Base-by-base conservation (phyloP, 2,888 invertebrate genomes). In the Cerastis rubricosa region DNA sequence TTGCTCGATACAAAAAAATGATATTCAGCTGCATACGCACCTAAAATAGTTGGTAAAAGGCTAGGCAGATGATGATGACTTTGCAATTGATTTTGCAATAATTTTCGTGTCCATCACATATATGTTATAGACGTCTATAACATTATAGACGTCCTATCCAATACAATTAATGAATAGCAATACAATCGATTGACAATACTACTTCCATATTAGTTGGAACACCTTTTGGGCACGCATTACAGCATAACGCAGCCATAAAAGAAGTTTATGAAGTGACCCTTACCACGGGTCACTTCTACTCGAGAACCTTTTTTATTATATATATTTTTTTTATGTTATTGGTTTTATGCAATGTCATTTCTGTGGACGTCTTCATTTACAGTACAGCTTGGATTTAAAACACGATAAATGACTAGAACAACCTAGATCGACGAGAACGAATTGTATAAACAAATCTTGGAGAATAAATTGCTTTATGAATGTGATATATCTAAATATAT, bases 191-290 rank as follows among this genome's bases (percentile, higher is more conserved):
- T 74, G 61, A 70, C 51, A 71, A 74, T 74, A 85, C 81, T 76
- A 78, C 51, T 69, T 64, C 59, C 80, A 84, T 87, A 89, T 92
- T 89, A 91, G 78, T 78, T 78, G 76, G 83, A 85, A 88, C 72
- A 57, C 40, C 78, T 79, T 82, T 80, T 40, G 75, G 78, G 51
- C 65, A 83, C 85, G 83, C 90, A 89, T 93, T 92, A 90, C 90
- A 91, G 86, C 87, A 81, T 90, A 91, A 91, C 87, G 89, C 78
- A 75, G 74, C 84, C 80, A 92, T 94, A 93, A 93, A 93, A 89
- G 80, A 90, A 87, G 85, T 93, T 92, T 91, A 92, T 92, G 90
- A 89, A 90, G 45, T 54, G 66, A 85, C 86, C 88, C 79, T 74
- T 72, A 76, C 83, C 47, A 64, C 76, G 87, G 89, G 86, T 87